Conservation (phyloP, 2,888 invertebrate genomes). For the Clivina fossor region DNA sequence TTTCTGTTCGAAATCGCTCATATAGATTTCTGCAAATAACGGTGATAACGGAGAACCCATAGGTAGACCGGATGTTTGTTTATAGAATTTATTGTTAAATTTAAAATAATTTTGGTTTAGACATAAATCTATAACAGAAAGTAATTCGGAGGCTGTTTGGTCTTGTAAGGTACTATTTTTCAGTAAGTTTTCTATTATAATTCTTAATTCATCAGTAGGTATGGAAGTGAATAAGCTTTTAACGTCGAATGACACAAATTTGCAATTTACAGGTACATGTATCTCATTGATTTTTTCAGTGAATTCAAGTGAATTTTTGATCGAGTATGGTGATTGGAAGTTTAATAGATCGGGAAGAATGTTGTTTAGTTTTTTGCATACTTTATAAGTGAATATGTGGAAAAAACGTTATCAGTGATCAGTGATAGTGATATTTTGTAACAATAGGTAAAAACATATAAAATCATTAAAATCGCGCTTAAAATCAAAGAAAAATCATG, state of each 20-base stretch:
- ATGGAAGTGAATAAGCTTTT: constrained; percentile 12
- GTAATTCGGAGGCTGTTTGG: too few relatives aligned
- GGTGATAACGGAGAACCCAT: constrained; percentile 18
- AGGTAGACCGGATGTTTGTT: constrained; percentile 1
- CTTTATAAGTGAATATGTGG: too few relatives aligned
- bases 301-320: constrained; percentile 14
- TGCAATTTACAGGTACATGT: not conserved
- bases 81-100: constrained; percentile 2
- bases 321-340: constrained; percentile 3
- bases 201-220: constrained; percentile 1
- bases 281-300: constrained; percentile 1
- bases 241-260: constrained; percentile 12
- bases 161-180: too few relatives aligned
- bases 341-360: constrained; percentile 1
- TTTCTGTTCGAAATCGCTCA: constrained; percentile 10
- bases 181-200: not conserved
- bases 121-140: too few relatives aligned
- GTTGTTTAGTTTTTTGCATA: constrained; percentile 8
- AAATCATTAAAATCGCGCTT: too few relatives aligned
- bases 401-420: too few relatives aligned
- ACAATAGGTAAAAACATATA: too few relatives aligned
- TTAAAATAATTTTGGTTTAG: constrained; percentile 24
- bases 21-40: constrained; percentile 9
- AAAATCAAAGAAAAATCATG: too few relatives aligned
- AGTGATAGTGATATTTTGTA: too few relatives aligned